Base-by-base conservation (phyloP, 2,797 vertebrate species). In the Melanotaenia parkinsoni region DNA sequence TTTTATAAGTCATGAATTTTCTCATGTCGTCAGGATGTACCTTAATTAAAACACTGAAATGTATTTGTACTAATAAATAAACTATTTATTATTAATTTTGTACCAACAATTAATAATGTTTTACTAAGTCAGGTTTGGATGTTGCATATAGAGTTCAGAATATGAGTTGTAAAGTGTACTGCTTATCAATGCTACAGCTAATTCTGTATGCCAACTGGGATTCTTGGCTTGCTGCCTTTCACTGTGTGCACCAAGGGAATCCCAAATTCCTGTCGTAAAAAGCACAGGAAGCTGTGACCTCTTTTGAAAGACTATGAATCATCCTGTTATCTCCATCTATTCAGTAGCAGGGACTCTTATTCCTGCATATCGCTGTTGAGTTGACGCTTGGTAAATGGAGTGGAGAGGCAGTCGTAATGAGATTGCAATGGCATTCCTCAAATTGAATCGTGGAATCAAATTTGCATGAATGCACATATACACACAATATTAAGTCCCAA, bases 301-400 rank as follows among this genome's bases (percentile, higher is more conserved):
- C 89, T 82, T 88, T 90, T 92, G 83, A 89, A 80, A 88, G 84
- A 71, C 87, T 79, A 91, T 93, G 90, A 92, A 91, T 93, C 91
- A 90, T 88, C 80, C 89, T 87, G 87, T 92, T 92, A 93, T 93
- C 90, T 90, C 59, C 80, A 80, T 86, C 84, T 86, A 84, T 53
- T 87, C 68, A 51, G 81, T 65, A 64, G 77, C 72, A 63, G 84
- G 74, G 80, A 73, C 83, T 83, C 82, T 87, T 75, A 66, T 84
- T 88, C 76, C 69, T 54, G 50, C 68, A 18, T 70, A 83, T 83
- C 84, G 47, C 82, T 82, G 80, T 84, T 69, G 40, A 80, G 75
- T 83, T 66, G 47, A 69, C 64, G 73, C 77, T 79, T 35, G 51
- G 79, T 76, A 86, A 92, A 93, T 85, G 68, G 84, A 82, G 80